Evolutionary conservation across 2,113 vertebrate species (phyloP).

Genomic region (Callithrix jacchus): DNA sequence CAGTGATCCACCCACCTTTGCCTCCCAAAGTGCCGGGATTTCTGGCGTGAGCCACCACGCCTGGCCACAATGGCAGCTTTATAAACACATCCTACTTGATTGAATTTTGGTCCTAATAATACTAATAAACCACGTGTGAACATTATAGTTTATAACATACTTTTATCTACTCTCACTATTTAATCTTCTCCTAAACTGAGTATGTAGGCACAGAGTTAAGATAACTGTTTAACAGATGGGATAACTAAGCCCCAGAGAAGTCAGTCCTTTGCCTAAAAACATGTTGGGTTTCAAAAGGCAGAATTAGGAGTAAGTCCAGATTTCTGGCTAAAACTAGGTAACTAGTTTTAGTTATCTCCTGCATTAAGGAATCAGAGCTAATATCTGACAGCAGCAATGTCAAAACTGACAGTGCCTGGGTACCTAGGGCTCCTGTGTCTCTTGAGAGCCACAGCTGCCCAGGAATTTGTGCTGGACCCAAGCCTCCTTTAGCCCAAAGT

Average conservation of each 20-base stretch:
- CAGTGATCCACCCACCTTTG: too few relatives aligned
- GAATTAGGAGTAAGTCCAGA: neutral
- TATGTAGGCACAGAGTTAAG: neutral
- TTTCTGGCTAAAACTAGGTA: neutral
- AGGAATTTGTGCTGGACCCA: rapidly evolving
- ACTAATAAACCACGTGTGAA: neutral
- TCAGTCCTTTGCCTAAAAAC: neutral
- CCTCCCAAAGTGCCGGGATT: too few relatives aligned
- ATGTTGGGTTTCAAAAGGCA: neutral
- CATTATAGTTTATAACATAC: neutral
- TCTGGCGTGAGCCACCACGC: too few relatives aligned
- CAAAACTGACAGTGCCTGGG: neutral
- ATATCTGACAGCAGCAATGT: neutral
- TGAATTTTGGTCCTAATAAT: neutral
- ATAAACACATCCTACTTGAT: neutral
- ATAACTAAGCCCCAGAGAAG: neutral
- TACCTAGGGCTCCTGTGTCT: rapidly evolving
- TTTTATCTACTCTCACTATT: neutral
- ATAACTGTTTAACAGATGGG: neutral
- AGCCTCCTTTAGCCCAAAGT: neutral
- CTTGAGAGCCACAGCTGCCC: neutral
- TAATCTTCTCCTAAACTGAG: neutral
- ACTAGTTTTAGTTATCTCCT: neutral
- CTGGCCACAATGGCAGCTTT: neutral
- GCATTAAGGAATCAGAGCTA: neutral